Evolutionary conservation across 2,888 invertebrate species (phyloP), one percentile per base, ranked within the genome.

Genomic region (Tiphia femorata): DNA sequence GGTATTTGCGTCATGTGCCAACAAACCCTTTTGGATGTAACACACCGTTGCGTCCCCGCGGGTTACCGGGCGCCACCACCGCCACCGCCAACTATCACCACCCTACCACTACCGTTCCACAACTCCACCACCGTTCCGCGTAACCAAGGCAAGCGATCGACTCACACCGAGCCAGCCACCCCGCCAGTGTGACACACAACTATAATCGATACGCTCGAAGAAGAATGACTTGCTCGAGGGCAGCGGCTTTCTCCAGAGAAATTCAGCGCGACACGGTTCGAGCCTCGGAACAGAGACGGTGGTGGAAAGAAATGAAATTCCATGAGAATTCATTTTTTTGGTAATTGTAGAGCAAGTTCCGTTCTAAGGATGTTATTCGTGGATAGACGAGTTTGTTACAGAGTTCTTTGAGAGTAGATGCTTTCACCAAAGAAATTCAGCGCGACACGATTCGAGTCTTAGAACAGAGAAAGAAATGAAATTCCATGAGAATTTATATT

Each of bases 201-300:
- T 56, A 44, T 52, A 52, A 72, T 68, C 70, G 61, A 68, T 70
- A 72, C 42, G 20, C 25, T 30, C n/a, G 49, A 35, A 37, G 47
- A 54, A 44, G 44, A 59, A 62, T 44, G 33, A 33, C 12, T 7
- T 5, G 12, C 33, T n/a, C 8, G 12, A 14, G 12, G 12, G 33
- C 14, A n/a, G 33, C 33, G 12, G 33, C 33, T 7, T 1, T 33
- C 33, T 33, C 33, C 12, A 33, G 33, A 33, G 6, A 33, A 33
- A 33, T 33, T 33, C 33, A 12, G 6, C n/a, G n/a, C n/a, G n/a
- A n/a, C n/a, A n/a, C n/a, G n/a, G n/a, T n/a, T n/a, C n/a, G n/a
- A n/a, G n/a, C n/a, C n/a, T n/a, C n/a, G n/a, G n/a, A n/a, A n/a
- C n/a, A n/a, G n/a, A n/a, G n/a, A n/a, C n/a, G n/a, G n/a, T n/a